Evolutionary conservation across 2,113 vertebrate genomes (phyloP).

Genomic region (Pterocles gutturalis): DNA sequence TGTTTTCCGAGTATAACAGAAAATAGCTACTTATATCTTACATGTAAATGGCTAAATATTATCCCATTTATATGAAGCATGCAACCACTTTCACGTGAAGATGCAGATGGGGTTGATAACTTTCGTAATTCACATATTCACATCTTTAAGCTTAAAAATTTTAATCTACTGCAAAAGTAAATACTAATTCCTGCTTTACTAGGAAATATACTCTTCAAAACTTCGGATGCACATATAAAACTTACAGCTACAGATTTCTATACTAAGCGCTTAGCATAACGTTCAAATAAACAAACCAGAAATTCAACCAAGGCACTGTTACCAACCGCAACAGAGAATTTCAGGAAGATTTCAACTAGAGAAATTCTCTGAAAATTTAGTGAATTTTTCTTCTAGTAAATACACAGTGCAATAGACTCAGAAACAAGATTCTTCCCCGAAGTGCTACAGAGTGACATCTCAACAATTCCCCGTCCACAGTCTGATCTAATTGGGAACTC

Average conservation of each 20-base stretch:
- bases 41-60: not conserved
- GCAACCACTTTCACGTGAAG: not conserved
- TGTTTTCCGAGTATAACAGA: not conserved
- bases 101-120: accelerated
- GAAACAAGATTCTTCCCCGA: not conserved
- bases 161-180: not conserved
- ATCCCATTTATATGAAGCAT: not conserved
- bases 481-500: not conserved
- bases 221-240: not conserved
- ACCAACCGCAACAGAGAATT: not conserved
- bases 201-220: not conserved
- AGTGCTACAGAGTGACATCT: not conserved
- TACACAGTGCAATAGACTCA: not conserved
- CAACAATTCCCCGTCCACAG: not conserved
- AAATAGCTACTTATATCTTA: not conserved
- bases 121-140: not conserved
- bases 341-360: not conserved
- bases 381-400: not conserved
- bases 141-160: not conserved
- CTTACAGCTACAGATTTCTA: not conserved
- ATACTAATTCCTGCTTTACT: not conserved
- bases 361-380: not conserved
- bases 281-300: not conserved
- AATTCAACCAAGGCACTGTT: not conserved
- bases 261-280: not conserved